Conservation (phyloP, 2,797 vertebrate species). For the Merluccius polli region DNA sequence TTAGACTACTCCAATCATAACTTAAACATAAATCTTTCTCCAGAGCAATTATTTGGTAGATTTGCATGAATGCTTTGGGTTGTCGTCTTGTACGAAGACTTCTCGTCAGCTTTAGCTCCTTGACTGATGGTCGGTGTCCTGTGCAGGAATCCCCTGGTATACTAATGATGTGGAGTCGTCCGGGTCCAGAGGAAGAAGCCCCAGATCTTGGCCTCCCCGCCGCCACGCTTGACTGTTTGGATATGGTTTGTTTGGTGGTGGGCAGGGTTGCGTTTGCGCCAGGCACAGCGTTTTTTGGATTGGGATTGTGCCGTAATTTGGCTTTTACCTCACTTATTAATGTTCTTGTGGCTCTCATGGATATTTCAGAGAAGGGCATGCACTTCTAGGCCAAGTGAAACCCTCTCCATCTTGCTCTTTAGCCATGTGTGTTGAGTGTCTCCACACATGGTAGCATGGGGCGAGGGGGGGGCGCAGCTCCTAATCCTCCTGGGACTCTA, state of each 20-base stretch:
- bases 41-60: not conserved
- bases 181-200: not conserved
- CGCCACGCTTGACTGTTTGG: too few relatives aligned
- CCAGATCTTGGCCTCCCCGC: not conserved
- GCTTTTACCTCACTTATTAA: not conserved
- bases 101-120: not conserved
- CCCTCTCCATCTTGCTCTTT: not conserved
- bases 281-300: too few relatives aligned
- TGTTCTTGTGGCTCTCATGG: not conserved
- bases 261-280: not conserved
- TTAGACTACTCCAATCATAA: not conserved
- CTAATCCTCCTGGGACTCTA: slow-evolving; percentile 1
- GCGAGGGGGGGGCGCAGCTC: not conserved
- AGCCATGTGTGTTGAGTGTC: not conserved
- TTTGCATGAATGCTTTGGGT: not conserved
- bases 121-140: not conserved
- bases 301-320: not conserved
- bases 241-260: too few relatives aligned
- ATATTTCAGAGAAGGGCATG: too few relatives aligned
- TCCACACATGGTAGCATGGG: not conserved
- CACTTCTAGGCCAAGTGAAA: not conserved
- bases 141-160: not conserved
- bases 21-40: not conserved
- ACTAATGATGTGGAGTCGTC: not conserved
- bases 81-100: not conserved